Percentiles rank a stretch among this genome's conserved stretches.
phyloP scores from a whole-genome alignment of 2,113 vertebrate genomes.

The Melanocharis versteri region DNA sequence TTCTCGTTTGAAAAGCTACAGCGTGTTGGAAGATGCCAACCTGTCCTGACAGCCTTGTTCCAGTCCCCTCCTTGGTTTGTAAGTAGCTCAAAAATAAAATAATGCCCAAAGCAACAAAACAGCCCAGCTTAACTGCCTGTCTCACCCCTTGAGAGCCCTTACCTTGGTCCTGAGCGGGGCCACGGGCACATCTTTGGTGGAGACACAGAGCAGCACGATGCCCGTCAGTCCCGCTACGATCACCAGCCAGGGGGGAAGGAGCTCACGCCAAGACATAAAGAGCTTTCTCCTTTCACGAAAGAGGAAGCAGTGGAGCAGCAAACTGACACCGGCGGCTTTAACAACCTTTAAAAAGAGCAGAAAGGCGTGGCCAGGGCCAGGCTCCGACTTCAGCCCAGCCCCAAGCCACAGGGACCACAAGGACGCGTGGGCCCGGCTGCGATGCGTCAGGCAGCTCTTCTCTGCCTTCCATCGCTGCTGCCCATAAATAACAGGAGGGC shows the following conservation, averaged over 20 bases:
- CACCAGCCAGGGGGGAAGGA: constrained; percentile 66
- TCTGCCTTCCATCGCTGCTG: background rate
- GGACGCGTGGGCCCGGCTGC: background rate
- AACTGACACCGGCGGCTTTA: background rate
- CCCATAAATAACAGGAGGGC: accelerated
- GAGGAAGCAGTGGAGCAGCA: background rate
- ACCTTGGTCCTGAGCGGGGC: constrained; percentile 21
- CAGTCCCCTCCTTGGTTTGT: background rate
- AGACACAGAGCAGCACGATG: constrained; percentile 54
- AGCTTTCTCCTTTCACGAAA: background rate
- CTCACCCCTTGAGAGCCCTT: background rate
- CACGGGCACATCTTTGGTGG: constrained; percentile 42
- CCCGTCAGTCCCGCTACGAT: constrained; percentile 28
- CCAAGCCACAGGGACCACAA: constrained; percentile 8
- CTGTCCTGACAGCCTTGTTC: background rate
- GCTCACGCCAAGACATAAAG: constrained; percentile 62
- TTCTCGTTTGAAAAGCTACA: background rate
- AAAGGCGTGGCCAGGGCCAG: background rate
- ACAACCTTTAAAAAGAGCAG: background rate
- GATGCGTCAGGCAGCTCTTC: background rate
- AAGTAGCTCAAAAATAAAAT: background rate
- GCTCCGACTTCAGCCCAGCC: background rate
- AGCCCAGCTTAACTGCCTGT: background rate
- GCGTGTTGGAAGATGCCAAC: background rate
- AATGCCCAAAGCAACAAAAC: background rate